Conservation (phyloP, 2,888 invertebrate species). For the Luperina nickerlii region DNA sequence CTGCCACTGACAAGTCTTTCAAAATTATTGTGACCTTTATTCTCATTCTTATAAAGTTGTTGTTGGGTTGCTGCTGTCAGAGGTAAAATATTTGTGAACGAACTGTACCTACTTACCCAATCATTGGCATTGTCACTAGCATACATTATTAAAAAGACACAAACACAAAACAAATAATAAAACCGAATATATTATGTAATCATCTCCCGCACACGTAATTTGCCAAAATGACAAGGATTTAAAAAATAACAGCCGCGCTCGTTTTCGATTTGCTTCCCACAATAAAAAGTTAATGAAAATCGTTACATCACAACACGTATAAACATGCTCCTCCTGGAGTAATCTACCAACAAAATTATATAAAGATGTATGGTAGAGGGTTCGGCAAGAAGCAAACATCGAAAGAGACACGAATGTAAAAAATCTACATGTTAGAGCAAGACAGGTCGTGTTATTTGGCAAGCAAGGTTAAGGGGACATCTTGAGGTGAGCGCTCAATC, state of each 20-base stretch:
- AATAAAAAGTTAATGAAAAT: conserved; percentile 63
- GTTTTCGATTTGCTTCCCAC: conserved; percentile 46
- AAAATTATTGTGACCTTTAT: too few relatives aligned
- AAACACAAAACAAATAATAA: conserved; percentile 41
- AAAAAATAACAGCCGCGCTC: conserved; percentile 43
- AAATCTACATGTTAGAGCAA: conserved; percentile 57
- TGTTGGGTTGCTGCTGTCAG: neutral
- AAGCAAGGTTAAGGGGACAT: conserved; percentile 69
- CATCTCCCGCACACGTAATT: conserved; percentile 21
- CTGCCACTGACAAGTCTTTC: too few relatives aligned
- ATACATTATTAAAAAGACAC: conserved; percentile 11
- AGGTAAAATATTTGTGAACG: neutral
- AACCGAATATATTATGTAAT: conserved; percentile 22
- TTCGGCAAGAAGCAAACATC: conserved; percentile 69
- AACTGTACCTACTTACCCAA: neutral
- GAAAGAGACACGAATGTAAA: conserved; percentile 56
- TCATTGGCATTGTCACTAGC: neutral
- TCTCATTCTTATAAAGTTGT: too few relatives aligned
- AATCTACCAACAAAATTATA: conserved; percentile 73
- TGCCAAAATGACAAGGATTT: conserved; percentile 34
- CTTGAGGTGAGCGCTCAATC: conserved; percentile 72
- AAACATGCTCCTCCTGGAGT: conserved; percentile 60
- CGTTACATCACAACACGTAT: conserved; percentile 67
- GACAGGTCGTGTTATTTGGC: conserved; percentile 70
- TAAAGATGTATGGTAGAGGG: conserved; percentile 54